Evolutionary conservation across 30 jellyfish, hydroid and myxozoan species (phyloP), one percentile per base, ranked within the genome.

Genomic region (Aurelia aurita complex sp. Pacific): DNA sequence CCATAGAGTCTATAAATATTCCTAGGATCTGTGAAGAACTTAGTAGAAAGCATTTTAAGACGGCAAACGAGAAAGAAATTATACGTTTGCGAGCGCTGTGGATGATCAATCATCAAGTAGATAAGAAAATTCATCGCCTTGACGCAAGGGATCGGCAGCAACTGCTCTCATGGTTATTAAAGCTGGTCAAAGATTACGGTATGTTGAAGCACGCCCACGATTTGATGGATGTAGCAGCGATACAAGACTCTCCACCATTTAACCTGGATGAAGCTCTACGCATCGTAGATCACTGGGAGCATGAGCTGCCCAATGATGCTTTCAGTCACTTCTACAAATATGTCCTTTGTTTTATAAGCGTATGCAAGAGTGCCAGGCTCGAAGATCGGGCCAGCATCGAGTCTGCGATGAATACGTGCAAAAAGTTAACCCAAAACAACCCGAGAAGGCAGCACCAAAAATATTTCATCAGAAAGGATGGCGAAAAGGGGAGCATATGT

Each of bases 271-370:
- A 72, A 34, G 92, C 92, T 3, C 54, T 74, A 50, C n/a, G 35
- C 52, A 60, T 83, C 19, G 82, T 74, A 0, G 61, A 34, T 11
- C 53, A n/a, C 33, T 83, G 92, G 92, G 81, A 83, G 53, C 35
- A 33, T 1, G 38, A 64, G 9, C 59, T 46, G 15, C 82, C 87
- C 43, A 43, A 83, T 68, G 92, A 83, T 74, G 85, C 92, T 1
- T 83, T 73, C 67, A 64, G 87, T 35, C 74, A 55, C 76, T 83
- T 83, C 67, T 72, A 59, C 82, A 73, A 74, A 33, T 72, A 73
- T 38, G 43, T 83, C 73, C 54, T 83, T 46, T 63, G 92, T 33
- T 83, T 83, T 60, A 10, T 83, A 19, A 33, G 34, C n/a, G 87
- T 83, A 18, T 23, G 78, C 42, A 74, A 64, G 57, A 77, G 87